Conservation (phyloP, 2,113 vertebrate genomes). For the Lichenostomus cassidix region DNA sequence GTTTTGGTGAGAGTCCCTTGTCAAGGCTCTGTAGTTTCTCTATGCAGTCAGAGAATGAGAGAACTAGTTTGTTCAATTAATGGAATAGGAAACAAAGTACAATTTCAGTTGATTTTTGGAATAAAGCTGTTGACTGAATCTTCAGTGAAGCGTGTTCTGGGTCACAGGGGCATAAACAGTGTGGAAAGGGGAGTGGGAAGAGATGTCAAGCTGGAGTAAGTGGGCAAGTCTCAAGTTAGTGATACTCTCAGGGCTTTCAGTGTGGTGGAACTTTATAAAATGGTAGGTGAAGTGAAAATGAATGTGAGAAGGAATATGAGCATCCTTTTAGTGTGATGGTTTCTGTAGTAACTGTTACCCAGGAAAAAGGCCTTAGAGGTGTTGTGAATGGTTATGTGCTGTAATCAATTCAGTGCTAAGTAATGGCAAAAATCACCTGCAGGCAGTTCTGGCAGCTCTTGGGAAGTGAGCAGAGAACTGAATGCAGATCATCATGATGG, state of each 20-base stretch:
- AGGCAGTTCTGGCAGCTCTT: background rate
- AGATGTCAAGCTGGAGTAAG: background rate
- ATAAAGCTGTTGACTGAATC: background rate
- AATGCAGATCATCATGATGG: background rate
- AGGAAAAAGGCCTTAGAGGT: background rate
- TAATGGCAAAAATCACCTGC: background rate
- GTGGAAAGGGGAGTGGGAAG: background rate
- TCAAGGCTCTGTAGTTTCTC: background rate
- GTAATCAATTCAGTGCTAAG: background rate
- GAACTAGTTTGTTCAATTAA: background rate
- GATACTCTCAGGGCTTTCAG: background rate
- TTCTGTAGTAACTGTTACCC: background rate
- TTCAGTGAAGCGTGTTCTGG: background rate
- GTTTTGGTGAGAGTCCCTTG: background rate
- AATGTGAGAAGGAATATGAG: background rate
- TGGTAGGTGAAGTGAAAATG: background rate
- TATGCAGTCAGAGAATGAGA: background rate
- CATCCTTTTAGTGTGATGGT: background rate
- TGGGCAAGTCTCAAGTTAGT: background rate
- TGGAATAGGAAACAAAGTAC: background rate
- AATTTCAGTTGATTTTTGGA: background rate
- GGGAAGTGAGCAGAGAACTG: background rate
- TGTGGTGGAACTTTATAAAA: background rate
- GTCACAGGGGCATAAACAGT: background rate
- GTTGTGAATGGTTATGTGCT: background rate